These are phyloP conservation scores for Trichonephila clavipes DNA, from an alignment of 1,140 invertebrate genomes.

Conservation along the genomic window DNA sequence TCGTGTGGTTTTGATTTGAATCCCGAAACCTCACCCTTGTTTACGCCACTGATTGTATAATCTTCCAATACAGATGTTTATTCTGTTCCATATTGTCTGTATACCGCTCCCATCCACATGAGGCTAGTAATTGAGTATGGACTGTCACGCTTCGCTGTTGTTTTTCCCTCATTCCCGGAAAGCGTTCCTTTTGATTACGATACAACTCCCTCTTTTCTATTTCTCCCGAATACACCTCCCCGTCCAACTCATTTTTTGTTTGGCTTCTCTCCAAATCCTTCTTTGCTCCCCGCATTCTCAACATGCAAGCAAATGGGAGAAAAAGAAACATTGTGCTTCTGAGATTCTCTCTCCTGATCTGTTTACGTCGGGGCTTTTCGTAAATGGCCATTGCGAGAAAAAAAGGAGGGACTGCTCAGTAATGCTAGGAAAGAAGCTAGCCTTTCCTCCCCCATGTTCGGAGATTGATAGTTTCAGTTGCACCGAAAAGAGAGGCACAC, in stretches of 20 bases:
- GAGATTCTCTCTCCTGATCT: background rate
- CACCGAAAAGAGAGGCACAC: slow-evolving; percentile 6
- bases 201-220: background rate
- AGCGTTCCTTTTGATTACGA: slow-evolving; percentile 14
- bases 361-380: background rate
- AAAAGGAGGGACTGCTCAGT: background rate
- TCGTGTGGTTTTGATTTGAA: no score
- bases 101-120: background rate
- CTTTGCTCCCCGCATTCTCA: background rate
- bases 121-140: background rate
- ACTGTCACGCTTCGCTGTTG: slow-evolving; percentile 47
- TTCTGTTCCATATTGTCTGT: background rate
- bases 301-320: background rate
- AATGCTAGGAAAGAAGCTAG: background rate
- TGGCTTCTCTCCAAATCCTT: slow-evolving; percentile 50
- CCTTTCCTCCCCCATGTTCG: background rate
- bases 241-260: background rate
- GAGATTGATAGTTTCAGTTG: slow-evolving; percentile 45
- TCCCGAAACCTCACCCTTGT: no score
- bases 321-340: slow-evolving; percentile 13
- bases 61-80: background rate
- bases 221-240: background rate
- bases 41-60: background rate
- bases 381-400: background rate
- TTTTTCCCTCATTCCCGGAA: background rate